Evolutionary conservation across 2,113 vertebrate genomes (phyloP), one percentile per base, ranked within the genome.

Genomic region (Peucedramus taeniatus): DNA sequence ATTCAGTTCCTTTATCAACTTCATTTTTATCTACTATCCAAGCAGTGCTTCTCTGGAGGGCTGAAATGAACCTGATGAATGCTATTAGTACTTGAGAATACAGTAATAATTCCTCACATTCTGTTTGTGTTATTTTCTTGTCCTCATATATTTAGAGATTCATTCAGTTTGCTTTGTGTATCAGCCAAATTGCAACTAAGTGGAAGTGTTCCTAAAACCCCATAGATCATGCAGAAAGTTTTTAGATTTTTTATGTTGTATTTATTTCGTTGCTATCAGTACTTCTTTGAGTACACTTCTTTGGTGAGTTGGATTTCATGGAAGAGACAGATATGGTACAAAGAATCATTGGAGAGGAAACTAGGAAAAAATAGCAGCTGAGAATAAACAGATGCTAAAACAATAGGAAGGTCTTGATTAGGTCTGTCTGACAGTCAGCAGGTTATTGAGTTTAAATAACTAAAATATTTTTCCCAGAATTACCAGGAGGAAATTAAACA

Each of bases 1-100:
- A 53, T 93, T 93, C 7, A 66, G 87, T 87, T 65, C 83, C 27
- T 95, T 90, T 54, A 89, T 89, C 75, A 72, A 64, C 28, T 93
- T 91, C 21, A 63, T 87, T 92, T 97, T 92, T 77, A 93, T 65
- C 88, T 90, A 14, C 15, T 63, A 19, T 40, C 30, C 24, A 57
- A 7, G 39, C 69, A 92, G 40, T 54, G 56, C 15, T 40, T 88
- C 82, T 83, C 54, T 28, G 44, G 50, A 53, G 53, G 19, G 59
- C 61, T 90, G 77, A 81, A 93, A n/a, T 59, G 35, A 77, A 59
- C n/a, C 50, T 74, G 90, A 70, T 91, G 61, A 83, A 90, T 60
- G 16, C 72, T 79, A 49, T 42, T 63, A 53, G 45, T 31, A 22
- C 83, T 49, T 69, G 71, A 94, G 37, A 94, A 60, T 70, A 27